Percentiles rank a stretch among this genome's conserved stretches.
Evolutionary conservation across 1,140 invertebrate species (phyloP).

Genomic region (Bombus fervidus): DNA sequence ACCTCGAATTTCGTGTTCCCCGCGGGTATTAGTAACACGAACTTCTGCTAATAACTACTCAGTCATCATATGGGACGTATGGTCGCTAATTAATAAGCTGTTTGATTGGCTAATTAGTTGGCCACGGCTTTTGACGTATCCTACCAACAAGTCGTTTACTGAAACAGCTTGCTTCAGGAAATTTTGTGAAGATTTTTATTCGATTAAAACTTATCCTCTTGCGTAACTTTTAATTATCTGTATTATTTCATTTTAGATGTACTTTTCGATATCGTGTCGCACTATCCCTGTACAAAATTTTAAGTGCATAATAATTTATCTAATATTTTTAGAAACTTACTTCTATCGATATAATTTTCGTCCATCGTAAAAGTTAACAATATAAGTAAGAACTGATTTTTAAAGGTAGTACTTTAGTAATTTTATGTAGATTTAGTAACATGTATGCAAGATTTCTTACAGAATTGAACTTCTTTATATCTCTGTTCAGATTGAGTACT

Average conservation of each 20-base stretch:
- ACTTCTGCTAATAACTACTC: constrained; percentile 44
- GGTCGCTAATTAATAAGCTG: constrained; percentile 48
- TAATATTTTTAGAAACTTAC: fast-evolving
- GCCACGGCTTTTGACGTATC: constrained; percentile 9
- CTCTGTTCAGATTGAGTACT: background rate
- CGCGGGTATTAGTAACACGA: constrained; percentile 44
- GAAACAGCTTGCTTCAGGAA: background rate
- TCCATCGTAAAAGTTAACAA: background rate
- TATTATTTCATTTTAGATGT: background rate
- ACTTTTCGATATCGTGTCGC: background rate
- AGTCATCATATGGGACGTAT: constrained; percentile 36
- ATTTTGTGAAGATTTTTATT: background rate
- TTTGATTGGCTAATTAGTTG: constrained; percentile 49
- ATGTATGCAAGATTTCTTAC: background rate
- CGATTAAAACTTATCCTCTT: background rate
- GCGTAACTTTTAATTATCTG: background rate
- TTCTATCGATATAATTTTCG: no score
- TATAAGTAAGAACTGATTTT: no score
- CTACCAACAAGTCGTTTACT: background rate
- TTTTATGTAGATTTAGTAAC: background rate
- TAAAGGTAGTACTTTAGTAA: background rate
- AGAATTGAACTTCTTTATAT: background rate
- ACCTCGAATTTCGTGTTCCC: constrained; percentile 26
- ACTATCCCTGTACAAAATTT: background rate
- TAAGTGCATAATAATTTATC: background rate